These are phyloP conservation scores for Lepeophtheirus salmonis DNA, from an alignment of 1,140 invertebrate genomes.

Conservation along the genomic window DNA sequence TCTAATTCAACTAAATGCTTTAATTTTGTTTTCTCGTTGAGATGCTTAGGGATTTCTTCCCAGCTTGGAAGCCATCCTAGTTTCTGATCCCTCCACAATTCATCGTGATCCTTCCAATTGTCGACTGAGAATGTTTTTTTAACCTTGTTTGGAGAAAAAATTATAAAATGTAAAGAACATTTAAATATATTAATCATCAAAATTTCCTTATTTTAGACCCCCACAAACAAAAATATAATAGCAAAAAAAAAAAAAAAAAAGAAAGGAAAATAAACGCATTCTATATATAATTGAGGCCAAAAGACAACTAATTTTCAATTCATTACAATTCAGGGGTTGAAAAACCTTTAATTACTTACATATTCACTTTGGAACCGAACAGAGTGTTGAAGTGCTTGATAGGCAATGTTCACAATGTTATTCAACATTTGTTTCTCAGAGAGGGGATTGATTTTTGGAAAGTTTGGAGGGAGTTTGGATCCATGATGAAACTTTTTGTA, in stretches of 20 bases:
- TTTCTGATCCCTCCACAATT: slow-evolving; percentile 5
- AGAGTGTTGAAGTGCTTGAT: not conserved
- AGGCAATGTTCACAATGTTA: not conserved
- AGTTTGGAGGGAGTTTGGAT: not conserved
- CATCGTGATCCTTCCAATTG: slow-evolving; percentile 14
- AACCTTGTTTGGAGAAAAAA: slow-evolving; percentile 9
- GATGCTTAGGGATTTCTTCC: slow-evolving; percentile 14
- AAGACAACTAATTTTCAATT: too few relatives aligned
- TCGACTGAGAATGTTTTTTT: slow-evolving; percentile 10
- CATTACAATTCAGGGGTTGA: too few relatives aligned
- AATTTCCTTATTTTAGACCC: not conserved
- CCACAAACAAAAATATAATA: not conserved
- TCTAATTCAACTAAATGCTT: slow-evolving; percentile 5
- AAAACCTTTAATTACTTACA: not conserved
- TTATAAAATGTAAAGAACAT: too few relatives aligned
- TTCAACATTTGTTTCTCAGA: not conserved
- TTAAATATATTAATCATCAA: not conserved
- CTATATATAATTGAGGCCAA: too few relatives aligned
- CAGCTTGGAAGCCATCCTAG: slow-evolving; percentile 14
- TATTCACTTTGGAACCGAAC: not conserved
- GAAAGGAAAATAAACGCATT: not conserved
- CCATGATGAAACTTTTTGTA: not conserved
- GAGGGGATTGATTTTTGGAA: not conserved
- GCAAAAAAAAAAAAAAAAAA: not conserved
- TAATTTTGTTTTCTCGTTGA: slow-evolving; percentile 1